These are phyloP conservation scores for Alviniconcha strummeri DNA, from an alignment of 2,888 invertebrate species.

Conservation along the genomic window DNA sequence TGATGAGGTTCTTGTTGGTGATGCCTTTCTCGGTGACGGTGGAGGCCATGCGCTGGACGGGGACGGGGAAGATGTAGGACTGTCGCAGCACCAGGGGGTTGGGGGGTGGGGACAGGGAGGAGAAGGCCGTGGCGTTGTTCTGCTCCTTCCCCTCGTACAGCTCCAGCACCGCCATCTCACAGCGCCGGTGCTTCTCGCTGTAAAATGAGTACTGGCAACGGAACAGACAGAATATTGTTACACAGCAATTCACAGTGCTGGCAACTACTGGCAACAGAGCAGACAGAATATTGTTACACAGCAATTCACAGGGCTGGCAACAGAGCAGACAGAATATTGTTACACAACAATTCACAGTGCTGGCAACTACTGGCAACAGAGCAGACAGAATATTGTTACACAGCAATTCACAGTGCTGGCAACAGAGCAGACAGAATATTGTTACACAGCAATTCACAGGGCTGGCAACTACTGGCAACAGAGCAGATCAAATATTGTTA, in stretches of 20 bases:
- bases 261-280: constrained; percentile 48
- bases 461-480: no score
- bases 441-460: no score
- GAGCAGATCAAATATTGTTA: no score
- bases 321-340: background rate
- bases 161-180: constrained; percentile 94
- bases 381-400: background rate
- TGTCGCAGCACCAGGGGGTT: constrained; percentile 83
- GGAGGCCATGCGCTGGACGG: constrained; percentile 86
- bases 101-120: constrained; percentile 85
- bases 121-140: constrained; percentile 87
- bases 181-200: constrained; percentile 93
- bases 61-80: constrained; percentile 89
- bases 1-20: constrained; percentile 88
- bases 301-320: background rate
- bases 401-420: background rate
- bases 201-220: constrained; percentile 85
- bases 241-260: constrained; percentile 75
- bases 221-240: background rate
- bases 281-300: constrained; percentile 75
- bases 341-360: constrained; percentile 75
- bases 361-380: background rate
- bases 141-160: constrained; percentile 94
- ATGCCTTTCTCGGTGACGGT: constrained; percentile 95
- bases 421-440: no score